These are phyloP conservation scores for Schlechtendalia chinensis DNA, from an alignment of 1,140 invertebrate genomes.

Conservation along the genomic window DNA sequence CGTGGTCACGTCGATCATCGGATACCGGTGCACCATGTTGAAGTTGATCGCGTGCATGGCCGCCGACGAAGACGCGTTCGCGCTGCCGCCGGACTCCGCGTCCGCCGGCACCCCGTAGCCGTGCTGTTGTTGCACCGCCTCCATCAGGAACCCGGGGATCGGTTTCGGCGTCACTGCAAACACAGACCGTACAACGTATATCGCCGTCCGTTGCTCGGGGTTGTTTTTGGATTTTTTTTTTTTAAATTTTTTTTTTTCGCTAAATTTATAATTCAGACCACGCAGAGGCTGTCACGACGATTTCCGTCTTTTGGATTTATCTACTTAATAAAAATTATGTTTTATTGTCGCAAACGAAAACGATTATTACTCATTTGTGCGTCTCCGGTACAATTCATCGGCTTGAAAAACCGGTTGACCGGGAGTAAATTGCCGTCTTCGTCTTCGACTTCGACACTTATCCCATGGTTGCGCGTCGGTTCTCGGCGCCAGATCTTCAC, in stretches of 20 bases:
- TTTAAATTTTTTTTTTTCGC: too few relatives aligned
- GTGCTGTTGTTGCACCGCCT: background rate
- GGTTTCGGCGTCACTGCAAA: constrained; percentile 48
- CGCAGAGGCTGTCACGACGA: too few relatives aligned
- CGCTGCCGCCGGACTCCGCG: background rate
- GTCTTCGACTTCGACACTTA: constrained; percentile 65
- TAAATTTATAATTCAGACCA: too few relatives aligned
- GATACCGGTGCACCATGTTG: constrained; percentile 48
- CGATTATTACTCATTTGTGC: constrained; percentile 53
- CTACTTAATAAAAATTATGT: background rate
- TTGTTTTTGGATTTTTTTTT: too few relatives aligned
- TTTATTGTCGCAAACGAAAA: background rate
- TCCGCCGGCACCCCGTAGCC: background rate
- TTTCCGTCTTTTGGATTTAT: background rate
- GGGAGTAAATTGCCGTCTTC: constrained; percentile 62
- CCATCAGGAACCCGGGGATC: constrained; percentile 25
- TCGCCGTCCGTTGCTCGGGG: too few relatives aligned
- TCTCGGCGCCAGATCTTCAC: constrained; percentile 55
- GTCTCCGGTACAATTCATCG: constrained; percentile 55
- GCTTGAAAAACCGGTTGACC: constrained; percentile 60
- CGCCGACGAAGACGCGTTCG: background rate
- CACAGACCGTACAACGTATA: too few relatives aligned
- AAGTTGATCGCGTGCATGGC: constrained; percentile 51
- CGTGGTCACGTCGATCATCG: constrained; percentile 53
- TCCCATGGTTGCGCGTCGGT: constrained; percentile 60